phyloP scores from a whole-genome alignment of 2,888 invertebrate genomes.

The Busseola fusca region DNA sequence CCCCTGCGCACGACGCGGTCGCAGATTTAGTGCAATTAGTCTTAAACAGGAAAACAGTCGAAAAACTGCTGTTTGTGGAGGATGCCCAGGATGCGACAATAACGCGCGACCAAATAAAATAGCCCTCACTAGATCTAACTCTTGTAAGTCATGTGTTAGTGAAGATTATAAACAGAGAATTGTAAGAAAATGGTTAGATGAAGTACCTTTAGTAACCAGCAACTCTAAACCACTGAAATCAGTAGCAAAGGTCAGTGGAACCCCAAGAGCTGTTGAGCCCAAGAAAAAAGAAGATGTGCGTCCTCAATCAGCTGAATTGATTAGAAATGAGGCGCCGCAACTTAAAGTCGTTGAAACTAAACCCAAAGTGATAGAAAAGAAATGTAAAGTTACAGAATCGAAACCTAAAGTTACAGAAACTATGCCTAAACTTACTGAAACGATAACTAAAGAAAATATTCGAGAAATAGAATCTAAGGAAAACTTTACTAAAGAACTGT shows the following conservation, averaged over 20 bases:
- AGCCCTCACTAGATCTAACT: constrained; percentile 81
- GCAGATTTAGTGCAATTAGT: constrained; percentile 89
- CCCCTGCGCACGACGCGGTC: constrained; percentile 85
- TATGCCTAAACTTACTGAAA: constrained; percentile 48
- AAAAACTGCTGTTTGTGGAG: constrained; percentile 88
- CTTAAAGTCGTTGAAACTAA: constrained; percentile 57
- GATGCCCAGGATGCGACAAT: constrained; percentile 91
- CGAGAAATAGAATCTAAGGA: constrained; percentile 49
- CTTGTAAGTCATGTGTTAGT: constrained; percentile 89
- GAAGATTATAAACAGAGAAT: constrained; percentile 92
- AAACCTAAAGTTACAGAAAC: constrained; percentile 55
- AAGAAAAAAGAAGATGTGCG: constrained; percentile 69
- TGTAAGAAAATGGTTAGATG: constrained; percentile 94
- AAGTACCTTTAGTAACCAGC: constrained; percentile 87
- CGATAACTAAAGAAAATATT: constrained; percentile 46
- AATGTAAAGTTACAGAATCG: constrained; percentile 53
- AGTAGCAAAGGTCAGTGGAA: constrained; percentile 82
- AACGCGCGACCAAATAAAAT: constrained; percentile 74
- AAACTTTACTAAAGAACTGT: constrained; percentile 50
- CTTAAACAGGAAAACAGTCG: constrained; percentile 90
- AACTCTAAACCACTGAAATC: constrained; percentile 75
- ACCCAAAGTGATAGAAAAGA: constrained; percentile 43
- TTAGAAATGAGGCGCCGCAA: constrained; percentile 58
- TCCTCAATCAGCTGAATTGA: constrained; percentile 64
- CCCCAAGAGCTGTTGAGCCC: constrained; percentile 78